These are phyloP conservation scores for Trissolcus brochymenae DNA, from an alignment of 2,888 invertebrate species.

Conservation along the genomic window DNA sequence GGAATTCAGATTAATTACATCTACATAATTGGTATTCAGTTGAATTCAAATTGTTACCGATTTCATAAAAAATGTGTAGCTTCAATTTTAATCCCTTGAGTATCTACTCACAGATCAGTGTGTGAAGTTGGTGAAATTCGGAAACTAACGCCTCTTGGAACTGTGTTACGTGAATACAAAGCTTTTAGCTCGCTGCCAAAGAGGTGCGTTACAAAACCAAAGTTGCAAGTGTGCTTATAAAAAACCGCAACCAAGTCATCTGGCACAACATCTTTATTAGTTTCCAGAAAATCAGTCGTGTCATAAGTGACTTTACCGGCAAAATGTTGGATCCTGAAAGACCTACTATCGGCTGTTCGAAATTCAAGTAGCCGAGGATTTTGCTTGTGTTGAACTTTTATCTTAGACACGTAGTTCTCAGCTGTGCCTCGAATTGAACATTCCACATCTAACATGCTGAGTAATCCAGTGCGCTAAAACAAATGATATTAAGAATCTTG, in stretches of 20 bases:
- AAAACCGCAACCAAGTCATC: conserved; percentile 95
- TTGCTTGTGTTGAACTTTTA: conserved; percentile 87
- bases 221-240: conserved; percentile 93
- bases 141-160: conserved; percentile 87
- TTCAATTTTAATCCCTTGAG: neutral
- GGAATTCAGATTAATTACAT: conserved; percentile 43
- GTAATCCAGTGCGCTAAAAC: conserved; percentile 86
- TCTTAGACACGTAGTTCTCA: conserved; percentile 88
- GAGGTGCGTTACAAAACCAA: conserved; percentile 97
- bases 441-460: conserved; percentile 95
- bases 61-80: too few relatives aligned
- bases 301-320: conserved; percentile 92
- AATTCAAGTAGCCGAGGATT: conserved; percentile 89
- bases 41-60: neutral
- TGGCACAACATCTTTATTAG: conserved; percentile 92
- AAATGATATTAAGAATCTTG: conserved; percentile 8
- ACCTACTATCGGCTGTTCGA: conserved; percentile 86
- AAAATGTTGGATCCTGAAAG: conserved; percentile 95
- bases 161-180: conserved; percentile 84
- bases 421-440: conserved; percentile 89
- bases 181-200: conserved; percentile 95
- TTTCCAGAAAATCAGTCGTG: conserved; percentile 88
- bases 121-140: conserved; percentile 93
- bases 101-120: conserved; percentile 80
- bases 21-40: neutral